Conservation (phyloP, 1,140 invertebrate genomes). For the Penaeus vannamei region DNA sequence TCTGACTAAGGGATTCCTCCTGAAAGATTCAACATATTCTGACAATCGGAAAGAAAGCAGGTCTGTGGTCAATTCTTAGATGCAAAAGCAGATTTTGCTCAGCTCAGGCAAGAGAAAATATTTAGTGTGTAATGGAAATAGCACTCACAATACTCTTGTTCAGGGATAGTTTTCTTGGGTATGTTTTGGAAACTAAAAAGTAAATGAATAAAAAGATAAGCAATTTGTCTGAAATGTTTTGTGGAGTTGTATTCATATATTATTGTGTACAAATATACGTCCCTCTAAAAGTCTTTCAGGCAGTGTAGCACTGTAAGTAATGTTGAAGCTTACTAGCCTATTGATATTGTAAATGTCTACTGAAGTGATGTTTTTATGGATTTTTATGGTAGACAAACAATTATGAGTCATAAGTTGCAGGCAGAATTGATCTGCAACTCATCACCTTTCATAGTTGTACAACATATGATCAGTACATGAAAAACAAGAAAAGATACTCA, state of each 20-base stretch:
- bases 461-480: not conserved
- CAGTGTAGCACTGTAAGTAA: constrained; percentile 37
- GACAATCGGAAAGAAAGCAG: too few species aligned
- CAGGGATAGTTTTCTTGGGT: constrained; percentile 50
- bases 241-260: constrained; percentile 39
- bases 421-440: not conserved
- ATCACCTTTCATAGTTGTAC: not conserved
- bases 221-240: constrained; percentile 21
- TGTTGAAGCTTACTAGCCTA: constrained; percentile 41
- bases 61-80: too few species aligned
- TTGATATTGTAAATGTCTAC: constrained; percentile 6
- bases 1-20: too few species aligned
- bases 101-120: not conserved
- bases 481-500: not conserved
- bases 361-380: constrained; percentile 8
- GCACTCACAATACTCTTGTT: constrained; percentile 61
- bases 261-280: constrained; percentile 62
- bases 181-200: not conserved
- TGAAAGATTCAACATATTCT: too few species aligned
- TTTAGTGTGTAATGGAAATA: constrained; percentile 44
- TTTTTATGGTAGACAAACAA: constrained; percentile 23
- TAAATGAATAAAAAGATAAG: too few species aligned
- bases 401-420: constrained; percentile 6
- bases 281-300: constrained; percentile 59
- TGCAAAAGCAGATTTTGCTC: too few species aligned